Base-by-base conservation (phyloP, 2,113 vertebrate species). In the Passer domesticus region DNA sequence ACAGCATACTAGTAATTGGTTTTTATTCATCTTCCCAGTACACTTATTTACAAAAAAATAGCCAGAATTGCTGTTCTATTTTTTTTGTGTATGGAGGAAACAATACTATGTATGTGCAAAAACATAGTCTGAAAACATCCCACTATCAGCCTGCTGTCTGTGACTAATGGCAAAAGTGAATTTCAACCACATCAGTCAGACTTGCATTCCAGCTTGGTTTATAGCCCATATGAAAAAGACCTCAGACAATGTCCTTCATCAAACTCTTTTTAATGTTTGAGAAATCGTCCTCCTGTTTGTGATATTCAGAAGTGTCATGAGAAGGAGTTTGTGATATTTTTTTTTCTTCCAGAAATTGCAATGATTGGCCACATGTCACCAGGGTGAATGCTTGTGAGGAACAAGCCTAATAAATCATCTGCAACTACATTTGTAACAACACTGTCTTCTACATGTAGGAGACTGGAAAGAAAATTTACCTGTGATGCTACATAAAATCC, bases 11-110 rank as follows among this genome's bases (percentile, higher is more conserved):
- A 83, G 25, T 75, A 89, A 93, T 67, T 77, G 79, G 3, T 47
- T 96, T 90, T 24, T 74, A 62, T 90, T 90, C 35, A 87, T 80
- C 33, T 87, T 90, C 41, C 37, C 28, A 78, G 66, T 18, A 72
- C 28, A 41, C 3, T 78, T 86, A 74, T 84, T 87, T 78, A 30
- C 12, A 78, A 89, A 92, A 73, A 70, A 72, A 44, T 6, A 92
- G 18, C 14, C 28, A 73, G 69, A 90, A 78, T 6, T 75, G 12
- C 18, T 46, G 8, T 47, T 81, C 30, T 15, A 9, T 41, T 55
- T 87, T 88, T 70, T 81, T 67, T 78, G 3, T 31, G 21, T 39
- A 46, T 2, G 4, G 88, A 68, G 63, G 30, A 88, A 75, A 85
- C 11, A 52, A 59, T n/a, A 67, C 4, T 25, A 39, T 33, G 11